phyloP scores from a whole-genome alignment of 2,113 vertebrate genomes.

The Elanoides forficatus region DNA sequence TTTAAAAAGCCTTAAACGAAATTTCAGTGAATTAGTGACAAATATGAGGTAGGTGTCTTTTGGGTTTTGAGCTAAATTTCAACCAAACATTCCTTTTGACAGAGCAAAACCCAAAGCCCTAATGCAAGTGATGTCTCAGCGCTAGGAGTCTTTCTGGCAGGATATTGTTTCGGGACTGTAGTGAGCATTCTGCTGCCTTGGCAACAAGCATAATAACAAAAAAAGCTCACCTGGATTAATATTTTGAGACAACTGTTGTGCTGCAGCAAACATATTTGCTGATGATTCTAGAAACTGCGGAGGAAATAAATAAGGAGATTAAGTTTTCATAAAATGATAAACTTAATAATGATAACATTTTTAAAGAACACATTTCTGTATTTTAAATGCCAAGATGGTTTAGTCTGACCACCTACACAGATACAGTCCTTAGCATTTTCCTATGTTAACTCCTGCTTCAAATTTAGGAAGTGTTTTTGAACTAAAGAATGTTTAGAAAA shows the following conservation, averaged over 20 bases:
- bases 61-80: neutral
- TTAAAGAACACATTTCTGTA: neutral
- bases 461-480: neutral
- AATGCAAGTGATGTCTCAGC: neutral
- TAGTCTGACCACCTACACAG: neutral
- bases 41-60: neutral
- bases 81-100: neutral
- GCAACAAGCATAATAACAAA: neutral
- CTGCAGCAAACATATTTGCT: constrained; percentile 87
- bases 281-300: constrained; percentile 91
- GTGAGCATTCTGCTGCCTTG: neutral
- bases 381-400: neutral
- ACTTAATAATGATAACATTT: neutral
- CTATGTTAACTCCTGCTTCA: neutral
- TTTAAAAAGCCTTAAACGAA: neutral
- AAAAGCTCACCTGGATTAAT: constrained; percentile 78
- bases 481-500: neutral
- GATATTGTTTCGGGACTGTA: accelerated
- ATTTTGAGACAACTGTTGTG: constrained; percentile 81
- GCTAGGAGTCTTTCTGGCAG: neutral
- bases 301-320: neutral
- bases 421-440: neutral
- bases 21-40: neutral
- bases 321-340: neutral
- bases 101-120: neutral